Evolutionary conservation across 2,888 invertebrate species (phyloP).

Genomic region (Drosophila macrospina): DNA sequence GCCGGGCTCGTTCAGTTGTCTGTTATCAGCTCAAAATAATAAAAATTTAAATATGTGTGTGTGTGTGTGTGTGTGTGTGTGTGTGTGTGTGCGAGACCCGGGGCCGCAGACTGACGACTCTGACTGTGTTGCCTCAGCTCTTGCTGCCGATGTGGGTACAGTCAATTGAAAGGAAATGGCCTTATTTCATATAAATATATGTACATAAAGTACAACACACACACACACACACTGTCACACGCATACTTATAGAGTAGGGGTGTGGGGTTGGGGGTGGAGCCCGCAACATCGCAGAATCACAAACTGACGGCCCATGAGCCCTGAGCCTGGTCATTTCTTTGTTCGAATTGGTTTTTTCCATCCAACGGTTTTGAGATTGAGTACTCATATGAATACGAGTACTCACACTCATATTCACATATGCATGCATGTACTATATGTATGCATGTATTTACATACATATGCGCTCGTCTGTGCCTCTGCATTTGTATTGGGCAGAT

Average conservation of each 20-base stretch:
- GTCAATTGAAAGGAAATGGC: slow-evolving; percentile 81
- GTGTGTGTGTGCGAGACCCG: slow-evolving; percentile 60
- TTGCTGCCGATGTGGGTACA: slow-evolving; percentile 77
- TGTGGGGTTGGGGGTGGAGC: slow-evolving; percentile 22
- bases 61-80: slow-evolving; percentile 22
- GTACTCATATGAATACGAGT: slow-evolving; percentile 30
- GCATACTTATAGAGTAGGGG: slow-evolving; percentile 8
- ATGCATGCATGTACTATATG: neutral
- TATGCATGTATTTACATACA: slow-evolving; percentile 17
- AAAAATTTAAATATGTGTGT: slow-evolving; percentile 77
- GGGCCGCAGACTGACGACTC: slow-evolving; percentile 54
- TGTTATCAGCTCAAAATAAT: slow-evolving; percentile 82
- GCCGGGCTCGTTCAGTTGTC: slow-evolving; percentile 62
- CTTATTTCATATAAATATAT: slow-evolving; percentile 81
- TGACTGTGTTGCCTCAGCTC: slow-evolving; percentile 50
- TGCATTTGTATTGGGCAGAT: slow-evolving; percentile 64
- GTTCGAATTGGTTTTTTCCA: slow-evolving; percentile 76
- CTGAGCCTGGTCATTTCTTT: slow-evolving; percentile 80
- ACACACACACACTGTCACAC: slow-evolving; percentile 30
- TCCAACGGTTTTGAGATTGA: slow-evolving; percentile 49
- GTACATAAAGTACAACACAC: slow-evolving; percentile 77
- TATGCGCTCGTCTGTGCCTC: slow-evolving; percentile 2
- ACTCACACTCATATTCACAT: slow-evolving; percentile 22
- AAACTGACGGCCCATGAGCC: slow-evolving; percentile 44
- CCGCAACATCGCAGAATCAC: slow-evolving; percentile 69